phyloP scores from a whole-genome alignment of 2,797 vertebrate species.

The Takifugu ocellatus region DNA sequence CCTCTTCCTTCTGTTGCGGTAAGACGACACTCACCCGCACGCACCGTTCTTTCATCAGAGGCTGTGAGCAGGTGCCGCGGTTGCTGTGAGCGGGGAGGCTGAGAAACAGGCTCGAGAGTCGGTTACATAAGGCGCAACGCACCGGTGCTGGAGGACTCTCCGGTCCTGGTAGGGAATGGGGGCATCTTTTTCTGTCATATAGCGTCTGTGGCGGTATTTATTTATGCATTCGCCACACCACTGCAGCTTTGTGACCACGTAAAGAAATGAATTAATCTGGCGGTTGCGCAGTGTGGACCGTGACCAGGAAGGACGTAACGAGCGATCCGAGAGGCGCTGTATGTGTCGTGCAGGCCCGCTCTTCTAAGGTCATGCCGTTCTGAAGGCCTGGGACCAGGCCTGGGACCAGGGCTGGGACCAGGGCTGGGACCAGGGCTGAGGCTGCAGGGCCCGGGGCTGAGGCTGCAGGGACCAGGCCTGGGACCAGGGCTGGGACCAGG shows the following conservation, averaged over 20 bases:
- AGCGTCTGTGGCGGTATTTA: conserved; percentile 6
- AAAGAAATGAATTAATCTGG: conserved; percentile 17
- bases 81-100: conserved; percentile 16
- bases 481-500: too few species aligned
- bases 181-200: conserved; percentile 7
- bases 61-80: not conserved
- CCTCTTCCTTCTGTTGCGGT: conserved; percentile 78
- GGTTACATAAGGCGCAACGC: conserved; percentile 77
- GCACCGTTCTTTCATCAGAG: not conserved
- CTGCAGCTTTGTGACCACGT: not conserved
- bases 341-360: conserved; percentile 28
- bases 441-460: too few species aligned
- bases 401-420: too few species aligned
- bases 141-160: conserved; percentile 53
- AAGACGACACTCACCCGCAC: conserved; percentile 36
- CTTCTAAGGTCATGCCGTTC: conserved; percentile 33
- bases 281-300: conserved; percentile 50
- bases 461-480: too few species aligned
- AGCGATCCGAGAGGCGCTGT: conserved; percentile 36
- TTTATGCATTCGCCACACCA: too few species aligned
- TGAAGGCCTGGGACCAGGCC: too few species aligned
- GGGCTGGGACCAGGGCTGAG: too few species aligned
- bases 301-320: conserved; percentile 30
- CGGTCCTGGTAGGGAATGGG: conserved; percentile 51
- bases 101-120: conserved; percentile 65